Percentiles rank a stretch among this genome's conserved stretches.
These are phyloP conservation scores for Ceyx melanurus DNA, from an alignment of 2,113 vertebrate species.

Conservation along the genomic window DNA sequence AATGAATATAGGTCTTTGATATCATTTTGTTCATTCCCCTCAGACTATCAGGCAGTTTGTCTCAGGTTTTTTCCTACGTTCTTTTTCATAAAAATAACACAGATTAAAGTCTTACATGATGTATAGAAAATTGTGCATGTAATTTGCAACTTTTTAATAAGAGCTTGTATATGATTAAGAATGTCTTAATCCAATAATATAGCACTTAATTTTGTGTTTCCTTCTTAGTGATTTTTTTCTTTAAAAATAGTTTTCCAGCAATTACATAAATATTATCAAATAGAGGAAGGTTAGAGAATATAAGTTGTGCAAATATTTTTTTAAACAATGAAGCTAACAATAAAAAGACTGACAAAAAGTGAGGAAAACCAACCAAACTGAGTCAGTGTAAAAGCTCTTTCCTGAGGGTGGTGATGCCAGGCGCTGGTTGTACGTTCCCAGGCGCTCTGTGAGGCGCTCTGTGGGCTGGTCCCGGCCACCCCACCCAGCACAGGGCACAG, in stretches of 20 bases:
- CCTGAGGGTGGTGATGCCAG: not conserved
- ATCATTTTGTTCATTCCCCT: not conserved
- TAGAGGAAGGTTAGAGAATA: not conserved
- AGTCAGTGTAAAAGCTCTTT: too few relatives aligned
- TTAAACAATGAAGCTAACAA: not conserved
- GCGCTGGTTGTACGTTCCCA: not conserved
- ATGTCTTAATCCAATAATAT: not conserved
- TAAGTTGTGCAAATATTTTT: not conserved
- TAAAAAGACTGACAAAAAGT: not conserved
- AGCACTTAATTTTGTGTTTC: not conserved
- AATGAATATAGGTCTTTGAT: not conserved
- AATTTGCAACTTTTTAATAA: not conserved
- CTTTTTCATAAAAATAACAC: not conserved
- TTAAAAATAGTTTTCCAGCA: not conserved
- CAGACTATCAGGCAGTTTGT: not conserved
- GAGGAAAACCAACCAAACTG: not conserved
- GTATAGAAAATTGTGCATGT: not conserved
- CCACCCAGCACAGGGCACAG: not conserved
- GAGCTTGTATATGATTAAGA: not conserved
- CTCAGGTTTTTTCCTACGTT: not conserved
- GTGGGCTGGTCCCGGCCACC: too few relatives aligned
- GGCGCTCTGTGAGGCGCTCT: too few relatives aligned
- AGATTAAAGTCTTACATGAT: not conserved
- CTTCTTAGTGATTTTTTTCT: not conserved
- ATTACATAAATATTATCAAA: not conserved